Evolutionary conservation across 2,113 vertebrate genomes (phyloP).

Genomic region (Pimephales promelas): DNA sequence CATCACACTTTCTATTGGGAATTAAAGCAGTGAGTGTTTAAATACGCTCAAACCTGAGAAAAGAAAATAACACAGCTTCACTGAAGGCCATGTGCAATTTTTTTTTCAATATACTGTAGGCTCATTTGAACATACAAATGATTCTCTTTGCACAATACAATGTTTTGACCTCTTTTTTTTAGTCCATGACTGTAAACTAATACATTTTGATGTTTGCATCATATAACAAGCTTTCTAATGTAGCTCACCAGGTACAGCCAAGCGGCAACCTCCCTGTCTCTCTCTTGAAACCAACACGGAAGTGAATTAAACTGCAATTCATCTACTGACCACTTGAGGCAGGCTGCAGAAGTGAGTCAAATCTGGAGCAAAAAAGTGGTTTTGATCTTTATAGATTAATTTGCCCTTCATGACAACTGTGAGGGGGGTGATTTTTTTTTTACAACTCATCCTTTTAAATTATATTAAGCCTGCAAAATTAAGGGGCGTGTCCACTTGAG

Average conservation of each 20-base stretch:
- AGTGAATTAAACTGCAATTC: too few relatives aligned
- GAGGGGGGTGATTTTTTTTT: too few relatives aligned
- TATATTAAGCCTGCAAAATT: too few relatives aligned
- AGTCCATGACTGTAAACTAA: neutral
- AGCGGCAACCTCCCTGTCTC: too few relatives aligned
- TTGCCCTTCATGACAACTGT: too few relatives aligned
- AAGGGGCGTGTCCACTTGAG: too few relatives aligned
- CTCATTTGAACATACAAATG: neutral
- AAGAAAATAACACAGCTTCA: neutral
- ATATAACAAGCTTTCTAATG: neutral
- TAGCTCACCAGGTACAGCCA: neutral
- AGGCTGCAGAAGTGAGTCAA: too few relatives aligned
- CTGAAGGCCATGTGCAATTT: neutral
- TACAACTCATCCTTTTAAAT: too few relatives aligned
- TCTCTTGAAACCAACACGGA: too few relatives aligned
- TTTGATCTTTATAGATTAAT: too few relatives aligned
- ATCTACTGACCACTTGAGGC: too few relatives aligned
- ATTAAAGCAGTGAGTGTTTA: slow-evolving; percentile 16
- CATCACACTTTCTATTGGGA: neutral
- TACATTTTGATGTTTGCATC: neutral
- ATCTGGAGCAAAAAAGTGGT: too few relatives aligned
- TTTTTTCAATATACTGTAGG: neutral
- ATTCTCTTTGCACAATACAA: neutral
- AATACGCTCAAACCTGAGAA: neutral
- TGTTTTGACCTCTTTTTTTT: neutral